Percentiles rank a stretch among this genome's conserved stretches.
phyloP scores from a whole-genome alignment of 2,113 vertebrate genomes.

The Helogale parvula region DNA sequence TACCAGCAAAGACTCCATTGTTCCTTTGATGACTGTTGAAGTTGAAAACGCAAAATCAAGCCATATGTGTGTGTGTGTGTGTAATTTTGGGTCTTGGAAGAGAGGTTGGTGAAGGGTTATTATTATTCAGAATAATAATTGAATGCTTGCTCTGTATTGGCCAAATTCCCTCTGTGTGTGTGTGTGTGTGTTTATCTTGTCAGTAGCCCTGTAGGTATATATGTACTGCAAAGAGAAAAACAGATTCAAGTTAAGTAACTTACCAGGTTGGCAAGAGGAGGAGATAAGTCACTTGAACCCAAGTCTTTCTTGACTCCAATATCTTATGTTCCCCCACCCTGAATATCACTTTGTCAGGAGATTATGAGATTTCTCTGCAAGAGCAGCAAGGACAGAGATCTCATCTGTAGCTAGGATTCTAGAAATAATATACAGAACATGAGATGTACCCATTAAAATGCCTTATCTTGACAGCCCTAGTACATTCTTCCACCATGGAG shows the following conservation, averaged over 20 bases:
- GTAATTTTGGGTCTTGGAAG: neutral
- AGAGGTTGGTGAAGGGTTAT: neutral
- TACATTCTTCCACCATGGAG: neutral
- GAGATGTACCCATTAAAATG: neutral
- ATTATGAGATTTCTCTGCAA: neutral
- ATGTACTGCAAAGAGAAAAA: neutral
- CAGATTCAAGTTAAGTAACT: neutral
- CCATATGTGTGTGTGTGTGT: neutral
- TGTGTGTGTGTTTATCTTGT: neutral
- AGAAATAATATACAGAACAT: neutral
- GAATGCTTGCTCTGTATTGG: neutral
- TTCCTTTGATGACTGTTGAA: neutral
- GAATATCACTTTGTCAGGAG: neutral
- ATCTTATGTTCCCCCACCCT: neutral
- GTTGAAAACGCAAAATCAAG: neutral
- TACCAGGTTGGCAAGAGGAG: neutral
- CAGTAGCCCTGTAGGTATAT: neutral
- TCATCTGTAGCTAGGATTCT: neutral
- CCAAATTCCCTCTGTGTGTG: neutral
- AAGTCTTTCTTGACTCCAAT: neutral
- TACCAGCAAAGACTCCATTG: neutral
- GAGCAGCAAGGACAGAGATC: neutral
- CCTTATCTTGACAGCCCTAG: constrained; percentile 13
- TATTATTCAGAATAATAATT: neutral
- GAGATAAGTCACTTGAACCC: neutral